phyloP scores from a whole-genome alignment of 2,113 vertebrate species.

The Microcebus griseorufus region DNA sequence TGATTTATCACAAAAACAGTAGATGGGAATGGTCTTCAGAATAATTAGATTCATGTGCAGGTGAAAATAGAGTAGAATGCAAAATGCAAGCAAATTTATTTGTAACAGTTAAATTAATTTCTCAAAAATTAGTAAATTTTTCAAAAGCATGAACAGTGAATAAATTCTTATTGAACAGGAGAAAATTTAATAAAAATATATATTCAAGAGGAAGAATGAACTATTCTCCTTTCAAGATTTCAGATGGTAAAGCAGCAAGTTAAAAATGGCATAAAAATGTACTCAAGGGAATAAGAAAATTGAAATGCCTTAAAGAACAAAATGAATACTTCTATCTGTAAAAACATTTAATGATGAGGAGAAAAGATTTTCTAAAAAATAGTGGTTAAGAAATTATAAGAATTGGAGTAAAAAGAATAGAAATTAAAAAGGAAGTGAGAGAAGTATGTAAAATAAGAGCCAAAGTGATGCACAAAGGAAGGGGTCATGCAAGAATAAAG shows the following conservation, averaged over 20 bases:
- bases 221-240: not conserved
- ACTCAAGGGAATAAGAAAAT: conserved; percentile 14
- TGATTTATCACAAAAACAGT: not conserved
- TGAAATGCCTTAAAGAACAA: conserved; percentile 48
- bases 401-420: conserved; percentile 47
- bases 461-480: not conserved
- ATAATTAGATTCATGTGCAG: not conserved
- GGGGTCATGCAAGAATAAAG: conserved; percentile 37
- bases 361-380: not conserved
- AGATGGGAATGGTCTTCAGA: not conserved
- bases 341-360: conserved; percentile 25
- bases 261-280: conserved; percentile 26
- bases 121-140: not conserved
- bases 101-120: not conserved
- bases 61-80: not conserved
- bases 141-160: not conserved
- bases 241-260: not conserved
- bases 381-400: not conserved
- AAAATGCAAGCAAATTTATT: not conserved
- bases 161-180: not conserved
- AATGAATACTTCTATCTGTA: not conserved
- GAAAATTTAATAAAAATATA: not conserved
- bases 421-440: conserved; percentile 59
- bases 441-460: not conserved
- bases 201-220: not conserved